A percentile compares a stretch with the other conserved stretches of the same genome.
These are phyloP conservation scores for Columba janthina DNA, from an alignment of 2,113 vertebrate genomes.

Conservation along the genomic window DNA sequence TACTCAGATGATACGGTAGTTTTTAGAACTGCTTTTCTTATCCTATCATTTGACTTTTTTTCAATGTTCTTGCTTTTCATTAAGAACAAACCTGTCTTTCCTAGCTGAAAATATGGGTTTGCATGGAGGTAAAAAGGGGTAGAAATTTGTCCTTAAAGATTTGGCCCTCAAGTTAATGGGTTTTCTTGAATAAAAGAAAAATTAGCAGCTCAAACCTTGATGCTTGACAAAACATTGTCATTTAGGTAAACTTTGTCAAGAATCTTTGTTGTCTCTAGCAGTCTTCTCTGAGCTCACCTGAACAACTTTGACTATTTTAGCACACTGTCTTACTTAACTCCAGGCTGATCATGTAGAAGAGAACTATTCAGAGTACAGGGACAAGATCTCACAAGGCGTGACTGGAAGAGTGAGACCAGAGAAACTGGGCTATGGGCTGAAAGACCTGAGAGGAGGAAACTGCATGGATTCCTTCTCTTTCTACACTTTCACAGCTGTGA, in stretches of 20 bases:
- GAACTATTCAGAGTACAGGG: not conserved
- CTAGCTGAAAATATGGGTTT: not conserved
- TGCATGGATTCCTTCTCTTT: not conserved
- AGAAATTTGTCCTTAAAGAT: not conserved
- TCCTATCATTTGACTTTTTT: not conserved
- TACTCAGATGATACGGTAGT: not conserved
- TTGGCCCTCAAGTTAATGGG: accelerated
- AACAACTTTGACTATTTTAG: not conserved
- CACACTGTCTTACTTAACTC: not conserved
- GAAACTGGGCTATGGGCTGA: not conserved
- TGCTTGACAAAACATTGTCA: not conserved
- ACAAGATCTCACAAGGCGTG: not conserved
- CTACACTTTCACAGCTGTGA: not conserved
- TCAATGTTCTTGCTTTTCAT: not conserved
- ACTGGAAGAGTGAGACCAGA: not conserved
- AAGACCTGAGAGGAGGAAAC: not conserved
- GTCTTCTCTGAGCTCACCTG: not conserved
- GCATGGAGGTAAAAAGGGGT: not conserved
- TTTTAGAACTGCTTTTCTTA: not conserved
- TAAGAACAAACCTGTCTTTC: not conserved
- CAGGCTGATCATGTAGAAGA: not conserved
- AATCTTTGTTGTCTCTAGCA: not conserved
- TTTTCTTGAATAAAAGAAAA: not conserved
- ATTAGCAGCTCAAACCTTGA: not conserved
- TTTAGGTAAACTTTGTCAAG: not conserved